Base-by-base conservation (phyloP, 30 jellyfish, hydroid and myxozoan genomes). In the Chironex yamaguchii region DNA sequence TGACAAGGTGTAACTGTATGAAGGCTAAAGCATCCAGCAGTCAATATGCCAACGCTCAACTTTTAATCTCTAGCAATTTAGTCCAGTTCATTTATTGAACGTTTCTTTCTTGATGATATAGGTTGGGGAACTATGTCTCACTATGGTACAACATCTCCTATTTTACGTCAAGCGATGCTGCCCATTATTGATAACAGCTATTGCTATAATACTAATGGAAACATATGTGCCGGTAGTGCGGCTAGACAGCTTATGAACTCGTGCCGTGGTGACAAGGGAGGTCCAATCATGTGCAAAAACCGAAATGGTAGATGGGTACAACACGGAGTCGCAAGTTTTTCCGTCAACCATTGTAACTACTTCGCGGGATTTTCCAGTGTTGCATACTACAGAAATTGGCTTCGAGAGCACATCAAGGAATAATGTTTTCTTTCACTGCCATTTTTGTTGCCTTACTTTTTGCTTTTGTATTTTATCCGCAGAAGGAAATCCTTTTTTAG, bases 281-380 rank as follows among this genome's bases (percentile, higher is more conserved):
- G 97, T 12, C 97, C 97, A 33, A 54, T 84, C 9, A 96, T 79
- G 3, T 91, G 97, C 89, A 62, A 83, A 69, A 67, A 76, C 32
- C 69, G 72, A 30, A 87, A 83, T 26, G 97, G 97, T 17, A 29
- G 82, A 24, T 91, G 97, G 97, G 92, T 42, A 62, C 90, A 81
- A 35, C 97, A 91, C 20, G 97, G 97, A 25, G 92, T 84, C 30
- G 97, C 92, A 26, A 91, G 97, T 70, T 91, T 89, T 35, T 96
- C 81, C 29, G 92, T 87, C 31, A 87, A 80, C 36, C 50, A 71
- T 25, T 91, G 97, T 90, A 84, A 91, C 32, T 82, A 89, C 32
- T 91, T 75, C 90, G 84, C 97, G 0, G 97, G 86, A 33, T 91
- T 91, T 58, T 81, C 93, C 2, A 54, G 34, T 12, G 96, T 84